Conservation (phyloP, 2,888 invertebrate species). For the Drosophila pseudotalamancana region DNA sequence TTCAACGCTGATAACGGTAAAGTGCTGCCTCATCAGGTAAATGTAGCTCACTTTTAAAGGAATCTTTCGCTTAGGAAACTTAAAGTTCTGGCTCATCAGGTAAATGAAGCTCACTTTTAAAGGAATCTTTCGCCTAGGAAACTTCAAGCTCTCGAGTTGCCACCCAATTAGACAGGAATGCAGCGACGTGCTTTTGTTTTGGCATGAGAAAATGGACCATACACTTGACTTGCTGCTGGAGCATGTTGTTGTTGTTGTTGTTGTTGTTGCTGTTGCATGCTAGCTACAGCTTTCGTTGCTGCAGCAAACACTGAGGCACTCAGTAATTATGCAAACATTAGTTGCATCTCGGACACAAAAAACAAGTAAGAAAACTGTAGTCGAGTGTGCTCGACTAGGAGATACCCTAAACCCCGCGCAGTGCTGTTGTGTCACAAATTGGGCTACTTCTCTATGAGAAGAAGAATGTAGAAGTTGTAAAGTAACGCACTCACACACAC, state of each 20-base stretch:
- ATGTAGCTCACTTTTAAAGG: constrained; percentile 15
- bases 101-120: constrained; percentile 14
- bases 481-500: too few relatives aligned
- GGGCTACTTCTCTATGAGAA: too few relatives aligned
- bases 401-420: too few relatives aligned
- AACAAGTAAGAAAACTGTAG: neutral
- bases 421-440: too few relatives aligned
- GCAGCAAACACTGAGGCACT: constrained; percentile 68
- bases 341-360: constrained; percentile 52
- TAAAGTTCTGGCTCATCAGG: constrained; percentile 21
- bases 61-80: constrained; percentile 16
- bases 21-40: constrained; percentile 33
- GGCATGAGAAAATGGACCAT: constrained; percentile 73
- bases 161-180: constrained; percentile 61
- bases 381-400: too few relatives aligned
- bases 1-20: constrained; percentile 35
- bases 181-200: constrained; percentile 47
- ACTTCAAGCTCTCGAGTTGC: constrained; percentile 30
- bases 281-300: constrained; percentile 17
- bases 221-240: constrained; percentile 59
- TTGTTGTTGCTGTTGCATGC: too few relatives aligned
- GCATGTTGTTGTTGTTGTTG: constrained; percentile 9
- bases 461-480: too few relatives aligned
- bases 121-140: constrained; percentile 18
- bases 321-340: constrained; percentile 74